Conservation (phyloP, 2,113 vertebrate genomes). For the Spea multiplicata region DNA sequence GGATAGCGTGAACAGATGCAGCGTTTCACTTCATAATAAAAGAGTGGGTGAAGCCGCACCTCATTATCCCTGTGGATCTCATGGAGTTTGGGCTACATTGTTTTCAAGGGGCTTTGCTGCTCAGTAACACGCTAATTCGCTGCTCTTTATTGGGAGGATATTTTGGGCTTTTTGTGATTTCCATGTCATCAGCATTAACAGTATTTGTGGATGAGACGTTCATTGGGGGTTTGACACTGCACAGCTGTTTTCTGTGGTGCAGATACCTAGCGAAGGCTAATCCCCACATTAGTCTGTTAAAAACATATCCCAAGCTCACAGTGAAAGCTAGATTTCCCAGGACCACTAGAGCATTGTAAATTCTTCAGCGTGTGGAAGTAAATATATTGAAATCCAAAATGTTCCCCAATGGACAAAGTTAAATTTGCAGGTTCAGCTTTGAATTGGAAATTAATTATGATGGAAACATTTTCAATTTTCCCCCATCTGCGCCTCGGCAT, state of each 20-base stretch:
- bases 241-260: not conserved
- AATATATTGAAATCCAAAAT: slow-evolving; percentile 18
- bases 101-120: not conserved
- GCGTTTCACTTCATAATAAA: not conserved
- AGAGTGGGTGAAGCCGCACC: not conserved
- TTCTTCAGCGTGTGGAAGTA: not conserved
- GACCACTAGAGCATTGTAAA: not conserved
- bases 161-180: not conserved
- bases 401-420: not conserved
- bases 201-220: not conserved
- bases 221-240: not conserved
- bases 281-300: too few species aligned
- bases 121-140: not conserved
- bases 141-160: too few species aligned
- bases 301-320: too few species aligned
- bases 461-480: too few species aligned
- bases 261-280: not conserved
- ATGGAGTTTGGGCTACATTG: not conserved
- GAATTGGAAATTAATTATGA: slow-evolving; percentile 12
- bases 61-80: not conserved
- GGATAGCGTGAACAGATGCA: not conserved
- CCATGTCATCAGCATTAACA: not conserved
- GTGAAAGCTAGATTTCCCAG: too few species aligned
- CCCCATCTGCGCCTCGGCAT: too few species aligned
- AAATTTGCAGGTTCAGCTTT: not conserved